Base-by-base conservation (phyloP, 2,888 invertebrate genomes). In the Eupithecia insigniata region DNA sequence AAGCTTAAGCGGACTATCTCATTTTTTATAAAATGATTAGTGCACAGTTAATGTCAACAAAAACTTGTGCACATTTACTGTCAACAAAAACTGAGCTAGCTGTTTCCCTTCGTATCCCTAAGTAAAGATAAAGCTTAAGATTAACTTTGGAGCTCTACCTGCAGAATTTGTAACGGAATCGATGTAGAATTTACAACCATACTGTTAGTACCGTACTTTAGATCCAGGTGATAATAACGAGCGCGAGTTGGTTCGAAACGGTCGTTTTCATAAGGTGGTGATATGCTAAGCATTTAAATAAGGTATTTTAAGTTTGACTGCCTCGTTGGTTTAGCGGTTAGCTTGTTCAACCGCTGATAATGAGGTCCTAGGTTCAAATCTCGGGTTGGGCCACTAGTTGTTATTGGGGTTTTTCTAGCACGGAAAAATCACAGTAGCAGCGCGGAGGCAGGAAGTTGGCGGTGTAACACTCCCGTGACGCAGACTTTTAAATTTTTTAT, bases 101-200 rank as follows among this genome's bases (percentile, higher is more conserved):
- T 55, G 55, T 51, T 22, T 22, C 12, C 51, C 12, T 51, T 10
- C 51, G 7, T 46, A 67, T 71, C 65, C 74, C 79, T 84, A 79
- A 82, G 79, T 84, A 79, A 78, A 83, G 80, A 83, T 83, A 82
- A 80, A 80, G 82, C 80, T 78, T 76, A 81, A 83, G 86, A 85
- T 87, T 87, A 87, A 83, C 82, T 83, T 60, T 80, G 71, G 70
- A 67, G 72, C 80, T 79, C 71, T 81, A 80, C 78, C 80, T 70
- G 75, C 69, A 74, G 80, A 43, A 75, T 76, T 79, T 76, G 73
- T 74, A 78, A 78, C 71, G 26, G 67, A 28, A 76, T 72, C 39
- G 58, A 69, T 71, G 67, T 28, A 66, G 69, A 70, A 66, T 75
- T 73, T 73, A 76, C 61, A 69, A 66, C 69, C 64, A 34, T 60